Base-by-base conservation (phyloP, 1,140 invertebrate genomes). In the Drosophila sechellia region DNA sequence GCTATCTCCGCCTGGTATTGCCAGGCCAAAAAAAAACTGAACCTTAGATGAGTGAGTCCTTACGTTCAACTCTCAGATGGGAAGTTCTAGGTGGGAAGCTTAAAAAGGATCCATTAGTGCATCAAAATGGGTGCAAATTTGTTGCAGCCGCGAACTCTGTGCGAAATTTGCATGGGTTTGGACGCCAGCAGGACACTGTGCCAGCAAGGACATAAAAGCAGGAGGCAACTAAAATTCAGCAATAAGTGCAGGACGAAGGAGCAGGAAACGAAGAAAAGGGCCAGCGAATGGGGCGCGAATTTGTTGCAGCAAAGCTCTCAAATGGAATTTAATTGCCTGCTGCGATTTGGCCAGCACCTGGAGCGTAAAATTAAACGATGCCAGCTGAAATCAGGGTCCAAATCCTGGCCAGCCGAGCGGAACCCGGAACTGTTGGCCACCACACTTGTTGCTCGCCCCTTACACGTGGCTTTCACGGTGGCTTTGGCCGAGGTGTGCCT, bases 251-350 rank as follows among this genome's bases (percentile, higher is more conserved):
- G 35, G 20, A 22, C 20, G 39, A 55, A 20, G 8, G 45, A 31
- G 3, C 15, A 10, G 22, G 37, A 39, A 50, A 39, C 25, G 11
- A 27, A 49, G 3, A 37, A 49, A 39, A n/a, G 34, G 34, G 50
- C 42, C 27, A 42, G 31, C 31, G 49, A 55, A 56, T 49, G 58
- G 50, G 53, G 37, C 37, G 61, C 53, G 53, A 81, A 81, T 73
- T 55, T 60, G 71, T 60, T 75, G 64, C 59, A 60, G 70, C 57
- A 22, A 57, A 56, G 59, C 54, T 31, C 56, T 43, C 49, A 63
- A 81, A 86, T 86, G 81, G 58, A 84, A 84, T 86, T 81, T 86
- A 86, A 84, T 84, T 84, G 79, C 79, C 69, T 78, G 74, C 70
- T 60, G 59, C 71, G 63, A 70, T 81, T 70, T 54, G 57, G 56